phyloP scores from a whole-genome alignment of 37 sponge, comb jelly and placozoan species.

The Haliclona indistincta region DNA sequence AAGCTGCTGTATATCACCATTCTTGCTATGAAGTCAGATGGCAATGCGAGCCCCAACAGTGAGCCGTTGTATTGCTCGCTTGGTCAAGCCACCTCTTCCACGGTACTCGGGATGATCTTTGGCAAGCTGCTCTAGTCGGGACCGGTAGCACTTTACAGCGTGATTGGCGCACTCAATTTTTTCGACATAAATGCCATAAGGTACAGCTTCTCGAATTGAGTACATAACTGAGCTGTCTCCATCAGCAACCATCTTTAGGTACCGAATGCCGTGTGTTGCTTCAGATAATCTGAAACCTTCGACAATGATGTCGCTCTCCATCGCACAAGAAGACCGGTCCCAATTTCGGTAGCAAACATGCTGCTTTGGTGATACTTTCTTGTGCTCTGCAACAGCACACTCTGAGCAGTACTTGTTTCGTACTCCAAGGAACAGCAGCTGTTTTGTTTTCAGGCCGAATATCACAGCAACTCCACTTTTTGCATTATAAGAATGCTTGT shows the following conservation, averaged over 20 bases:
- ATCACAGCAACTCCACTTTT: constrained; percentile 43
- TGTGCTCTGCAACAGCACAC: constrained; percentile 21
- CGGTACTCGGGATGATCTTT: constrained; percentile 39
- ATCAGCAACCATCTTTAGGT: constrained; percentile 26
- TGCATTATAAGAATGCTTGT: constrained; percentile 59
- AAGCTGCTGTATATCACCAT: constrained; percentile 11
- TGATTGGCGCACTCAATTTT: constrained; percentile 67
- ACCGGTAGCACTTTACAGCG: constrained; percentile 41
- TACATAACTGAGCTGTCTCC: constrained; percentile 41
- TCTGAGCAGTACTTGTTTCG: constrained; percentile 42
- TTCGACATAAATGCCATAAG: constrained; percentile 24
- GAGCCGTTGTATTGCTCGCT: constrained; percentile 10
- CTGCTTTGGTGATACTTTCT: neutral
- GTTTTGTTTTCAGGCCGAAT: constrained; percentile 39
- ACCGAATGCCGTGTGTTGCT: constrained; percentile 37
- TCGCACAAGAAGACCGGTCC: constrained; percentile 31
- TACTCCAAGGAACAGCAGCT: constrained; percentile 44
- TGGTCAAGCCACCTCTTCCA: constrained; percentile 30
- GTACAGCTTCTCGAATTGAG: constrained; percentile 15
- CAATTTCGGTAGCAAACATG: constrained; percentile 27
- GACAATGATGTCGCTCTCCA: constrained; percentile 53
- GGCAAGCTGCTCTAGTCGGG: constrained; percentile 39
- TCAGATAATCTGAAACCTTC: constrained; percentile 51
- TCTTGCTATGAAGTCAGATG: constrained; percentile 23
- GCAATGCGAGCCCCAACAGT: constrained; percentile 38